Evolutionary conservation across 2,797 vertebrate genomes (phyloP), one percentile per base, ranked within the genome.

Genomic region (Betta splendens): DNA sequence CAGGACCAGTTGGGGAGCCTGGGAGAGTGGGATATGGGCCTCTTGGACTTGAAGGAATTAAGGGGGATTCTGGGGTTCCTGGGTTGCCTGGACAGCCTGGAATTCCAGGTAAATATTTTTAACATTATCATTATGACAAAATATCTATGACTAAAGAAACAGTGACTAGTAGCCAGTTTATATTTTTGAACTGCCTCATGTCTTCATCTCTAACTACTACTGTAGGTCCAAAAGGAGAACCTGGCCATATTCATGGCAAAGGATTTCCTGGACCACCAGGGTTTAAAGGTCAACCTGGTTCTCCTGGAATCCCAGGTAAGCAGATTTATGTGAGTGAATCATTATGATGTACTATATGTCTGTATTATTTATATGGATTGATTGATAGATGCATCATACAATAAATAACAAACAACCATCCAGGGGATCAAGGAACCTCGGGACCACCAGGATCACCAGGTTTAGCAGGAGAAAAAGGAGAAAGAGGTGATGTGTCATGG

Each of bases 151-250:
- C 50, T 29, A 44, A 48, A 31, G n/a, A n/a, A n/a, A n/a, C n/a
- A n/a, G n/a, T n/a, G n/a, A n/a, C n/a, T n/a, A n/a, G n/a, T n/a
- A n/a, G n/a, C n/a, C n/a, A n/a, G n/a, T n/a, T n/a, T n/a, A n/a
- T n/a, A n/a, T n/a, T n/a, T n/a, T n/a, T n/a, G n/a, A n/a, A 1
- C 43, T 17, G 48, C 4, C 44, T 46, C 3, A n/a, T n/a, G n/a
- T 26, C 25, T 49, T 3, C 7, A 3, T 36, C 1, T 3, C 33
- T 60, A 20, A 42, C 11, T 65, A 37, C 9, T 36, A n/a, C n/a
- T n/a, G n/a, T n/a, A 91, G 90, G 90, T 22, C 78, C 84, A 57
- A 91, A 89, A 77, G 90, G 89, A 4, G 89, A 91, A 50, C 35
- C 84, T 26, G 16, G 54, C 31, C 51, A 54, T 11, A 36, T 40